Evolutionary conservation across 2,888 invertebrate genomes (phyloP), one percentile per base, ranked within the genome.

Genomic region (Drosophila quinaria): DNA sequence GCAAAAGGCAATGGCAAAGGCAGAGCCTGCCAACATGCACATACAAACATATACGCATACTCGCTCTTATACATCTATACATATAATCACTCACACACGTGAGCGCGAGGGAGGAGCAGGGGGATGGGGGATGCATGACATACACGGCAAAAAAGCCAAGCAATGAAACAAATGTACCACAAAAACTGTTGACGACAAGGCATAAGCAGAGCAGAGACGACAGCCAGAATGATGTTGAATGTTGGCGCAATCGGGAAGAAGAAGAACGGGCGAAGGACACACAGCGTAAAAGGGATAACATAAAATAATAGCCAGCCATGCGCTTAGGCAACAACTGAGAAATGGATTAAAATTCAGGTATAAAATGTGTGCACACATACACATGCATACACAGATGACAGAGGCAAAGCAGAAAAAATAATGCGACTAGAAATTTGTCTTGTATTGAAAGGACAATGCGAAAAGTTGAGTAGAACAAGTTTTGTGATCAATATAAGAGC

Each of bases 91-190:
- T 52, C 33, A 62, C 55, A 68, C 68, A 52, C 44, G 51, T 46
- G 56, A 15, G 39, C 52, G 50, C 19, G 50, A 58, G n/a, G 9
- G 35, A 22, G 33, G 25, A 22, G 41, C 22, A 25, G 44, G 42
- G 50, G 39, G 42, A 47, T 35, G 65, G 42, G 60, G 60, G 49
- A 70, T 61, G 69, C 74, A 70, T 76, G 73, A 61, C 70, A 82
- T 74, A 66, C 71, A 80, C 82, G 78, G 78, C 78, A 70, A 66
- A 84, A 75, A 72, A 78, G 72, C 79, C 79, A 85, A 87, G 84
- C 84, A 87, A 77, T 88, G 81, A 88, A 88, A 85, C 83, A 85
- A 85, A 85, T 85, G 85, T 88, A 85, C 85, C 85, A 88, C 85
- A 88, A 88, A 85, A 85, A 85, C 83, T 86, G 86, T 86, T 83